These are phyloP conservation scores for Piprites chloris DNA, from an alignment of 2,113 vertebrate species.

Conservation along the genomic window DNA sequence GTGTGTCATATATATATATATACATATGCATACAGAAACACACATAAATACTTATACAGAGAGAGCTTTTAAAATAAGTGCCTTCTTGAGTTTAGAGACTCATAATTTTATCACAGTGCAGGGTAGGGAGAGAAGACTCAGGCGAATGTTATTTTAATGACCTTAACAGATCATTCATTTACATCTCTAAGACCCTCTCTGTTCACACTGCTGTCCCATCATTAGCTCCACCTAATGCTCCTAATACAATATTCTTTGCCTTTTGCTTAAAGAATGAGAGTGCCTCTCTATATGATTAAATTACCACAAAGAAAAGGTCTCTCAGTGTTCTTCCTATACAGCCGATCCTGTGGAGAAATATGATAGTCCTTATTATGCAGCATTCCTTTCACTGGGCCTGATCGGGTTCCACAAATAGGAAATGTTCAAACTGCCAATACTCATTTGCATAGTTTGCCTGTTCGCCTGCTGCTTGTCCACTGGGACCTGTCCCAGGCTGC, in stretches of 20 bases:
- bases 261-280: slow-evolving; percentile 43
- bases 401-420: slow-evolving; percentile 6
- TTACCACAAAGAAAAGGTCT: background rate
- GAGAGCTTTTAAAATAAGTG: background rate
- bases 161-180: slow-evolving; percentile 1
- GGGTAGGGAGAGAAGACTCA: background rate
- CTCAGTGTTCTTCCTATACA: background rate
- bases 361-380: slow-evolving; percentile 20
- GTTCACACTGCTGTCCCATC: background rate
- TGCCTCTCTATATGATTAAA: slow-evolving; percentile 43
- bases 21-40: background rate
- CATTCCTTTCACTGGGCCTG: background rate
- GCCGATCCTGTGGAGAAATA: slow-evolving; percentile 30
- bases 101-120: background rate
- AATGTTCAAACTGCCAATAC: slow-evolving; percentile 30
- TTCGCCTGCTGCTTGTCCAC: slow-evolving; percentile 1
- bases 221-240: slow-evolving; percentile 28
- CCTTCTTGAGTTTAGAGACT: background rate
- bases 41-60: background rate
- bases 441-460: background rate
- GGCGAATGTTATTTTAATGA: slow-evolving; percentile 40
- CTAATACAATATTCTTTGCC: slow-evolving; percentile 53
- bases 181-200: background rate
- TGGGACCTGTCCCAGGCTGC: slow-evolving; percentile 8
- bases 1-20: background rate